Base-by-base conservation (phyloP, 2,888 invertebrate species). In the Spicauda simplicius region DNA sequence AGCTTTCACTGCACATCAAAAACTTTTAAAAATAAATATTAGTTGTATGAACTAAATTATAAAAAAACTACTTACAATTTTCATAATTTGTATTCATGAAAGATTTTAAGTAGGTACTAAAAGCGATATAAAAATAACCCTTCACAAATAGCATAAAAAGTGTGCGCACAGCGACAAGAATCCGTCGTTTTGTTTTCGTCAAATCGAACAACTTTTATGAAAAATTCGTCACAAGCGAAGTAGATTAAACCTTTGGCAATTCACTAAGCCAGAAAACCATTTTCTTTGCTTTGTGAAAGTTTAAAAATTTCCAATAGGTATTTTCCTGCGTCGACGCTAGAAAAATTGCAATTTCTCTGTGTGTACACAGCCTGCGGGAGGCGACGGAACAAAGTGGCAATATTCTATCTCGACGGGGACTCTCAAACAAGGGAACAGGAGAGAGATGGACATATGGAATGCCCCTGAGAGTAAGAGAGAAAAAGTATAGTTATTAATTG, bases 321-420 rank as follows among this genome's bases (percentile, higher is more conserved):
- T 84, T 87, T 85, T 81, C 76, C 77, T 74, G 74, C 77, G 76
- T 82, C 76, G 76, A 75, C 77, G 77, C 74, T 79, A 76, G 85
- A 80, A 90, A 91, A 90, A 90, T 90, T 88, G 89, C 91, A 90
- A 90, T 90, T 86, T 87, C 83, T 77, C 79, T 81, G 81, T 84
- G 80, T 83, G 83, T 80, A 86, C 84, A 89, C 87, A 86, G 89
- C 88, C 89, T 79, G 84, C 87, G 88, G 88, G 91, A 84, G 85
- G 81, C 83, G 83, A 78, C 82, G 87, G 90, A 88, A 92, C 92
- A 93, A 92, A 92, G 91, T 93, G 91, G 91, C 93, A 92, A 93
- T 93, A 93, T 91, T 89, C 86, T 80, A 85, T 90, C 92, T 89
- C 93, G 78, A 84, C 91, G 91, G 92, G 93, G 89, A 82, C 88